These are phyloP conservation scores for Lordiphosa stackelbergi DNA, from an alignment of 1,140 invertebrate species.

Conservation along the genomic window DNA sequence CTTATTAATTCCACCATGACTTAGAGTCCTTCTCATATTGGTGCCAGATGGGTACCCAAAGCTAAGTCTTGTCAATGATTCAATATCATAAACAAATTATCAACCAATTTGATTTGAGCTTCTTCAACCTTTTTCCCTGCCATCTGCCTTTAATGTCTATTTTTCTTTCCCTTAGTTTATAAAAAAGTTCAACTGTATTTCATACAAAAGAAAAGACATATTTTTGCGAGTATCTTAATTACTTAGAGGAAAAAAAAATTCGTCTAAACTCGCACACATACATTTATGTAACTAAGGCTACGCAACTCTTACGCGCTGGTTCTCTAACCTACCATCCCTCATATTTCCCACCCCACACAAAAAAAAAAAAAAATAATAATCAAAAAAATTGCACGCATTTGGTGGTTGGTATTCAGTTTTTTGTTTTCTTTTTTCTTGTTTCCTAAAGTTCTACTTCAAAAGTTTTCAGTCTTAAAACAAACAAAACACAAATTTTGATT, in stretches of 20 bases:
- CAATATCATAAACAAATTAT: no score
- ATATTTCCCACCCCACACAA: not conserved
- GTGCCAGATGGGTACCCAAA: no score
- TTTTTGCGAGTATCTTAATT: no score
- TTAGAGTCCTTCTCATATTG: no score
- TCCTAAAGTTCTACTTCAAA: conserved; percentile 56
- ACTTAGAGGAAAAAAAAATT: conserved; percentile 28
- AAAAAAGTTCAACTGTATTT: no score
- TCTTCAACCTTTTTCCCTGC: no score
- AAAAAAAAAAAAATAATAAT: not conserved
- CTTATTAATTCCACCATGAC: no score
- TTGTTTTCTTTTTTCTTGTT: conserved; percentile 16
- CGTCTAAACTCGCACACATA: conserved; percentile 43
- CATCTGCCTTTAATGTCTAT: no score
- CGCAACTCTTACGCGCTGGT: not conserved
- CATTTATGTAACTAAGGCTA: conserved; percentile 29
- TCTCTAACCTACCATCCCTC: not conserved
- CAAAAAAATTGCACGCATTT: conserved; percentile 34
- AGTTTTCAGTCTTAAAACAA: conserved; percentile 66
- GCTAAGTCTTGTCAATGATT: no score
- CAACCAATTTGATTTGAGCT: no score
- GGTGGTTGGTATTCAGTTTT: conserved; percentile 21
- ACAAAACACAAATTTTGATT: conserved; percentile 67
- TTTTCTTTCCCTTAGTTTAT: no score
- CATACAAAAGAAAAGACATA: no score